Percentiles rank a stretch among this genome's conserved stretches.
phyloP scores from a whole-genome alignment of 2,113 vertebrate species.

The Oreocharis arfaki region DNA sequence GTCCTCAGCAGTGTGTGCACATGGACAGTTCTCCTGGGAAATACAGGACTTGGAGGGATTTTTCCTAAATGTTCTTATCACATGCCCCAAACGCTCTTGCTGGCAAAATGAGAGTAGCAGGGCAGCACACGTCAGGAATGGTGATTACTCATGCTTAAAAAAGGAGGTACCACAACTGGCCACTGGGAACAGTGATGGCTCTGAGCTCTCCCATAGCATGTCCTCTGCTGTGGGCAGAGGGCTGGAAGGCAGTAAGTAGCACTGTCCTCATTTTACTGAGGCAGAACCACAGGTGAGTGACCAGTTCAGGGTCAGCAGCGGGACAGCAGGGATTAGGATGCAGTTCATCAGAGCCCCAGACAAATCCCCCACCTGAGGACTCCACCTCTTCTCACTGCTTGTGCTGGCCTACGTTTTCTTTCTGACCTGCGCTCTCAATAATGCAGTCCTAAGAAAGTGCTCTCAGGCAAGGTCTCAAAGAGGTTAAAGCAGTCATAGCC shows the following conservation, averaged over 20 bases:
- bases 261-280: not conserved
- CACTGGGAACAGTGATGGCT: not conserved
- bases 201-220: not conserved
- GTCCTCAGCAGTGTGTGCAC: not conserved
- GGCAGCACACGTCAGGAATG: not conserved
- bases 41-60: not conserved
- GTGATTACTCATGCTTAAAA: not conserved
- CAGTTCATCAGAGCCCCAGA: not conserved
- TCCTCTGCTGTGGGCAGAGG: not conserved
- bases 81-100: not conserved
- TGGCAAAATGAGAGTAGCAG: not conserved
- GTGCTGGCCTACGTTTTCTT: not conserved
- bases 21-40: not conserved
- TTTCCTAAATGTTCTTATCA: not conserved
- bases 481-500: slow-evolving; percentile 35
- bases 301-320: not conserved
- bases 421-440: not conserved
- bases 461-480: not conserved
- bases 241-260: not conserved
- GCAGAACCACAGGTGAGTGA: not conserved
- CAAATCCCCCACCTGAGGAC: not conserved
- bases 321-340: not conserved
- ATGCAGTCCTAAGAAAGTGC: not conserved
- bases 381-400: not conserved
- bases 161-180: not conserved